These are phyloP conservation scores for Euplexia lucipara DNA, from an alignment of 2,888 invertebrate species.

Conservation along the genomic window DNA sequence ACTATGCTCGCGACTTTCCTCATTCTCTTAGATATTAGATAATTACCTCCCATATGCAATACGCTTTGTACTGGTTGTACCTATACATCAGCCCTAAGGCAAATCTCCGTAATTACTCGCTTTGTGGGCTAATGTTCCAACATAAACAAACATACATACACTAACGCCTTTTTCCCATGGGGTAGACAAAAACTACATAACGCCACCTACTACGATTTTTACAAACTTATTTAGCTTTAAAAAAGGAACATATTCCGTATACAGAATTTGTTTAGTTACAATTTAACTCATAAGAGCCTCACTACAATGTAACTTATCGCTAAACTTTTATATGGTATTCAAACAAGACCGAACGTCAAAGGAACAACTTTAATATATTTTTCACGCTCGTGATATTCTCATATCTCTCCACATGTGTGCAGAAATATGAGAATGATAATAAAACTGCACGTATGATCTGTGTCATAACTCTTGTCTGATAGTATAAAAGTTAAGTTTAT, in stretches of 20 bases:
- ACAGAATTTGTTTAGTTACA: not conserved
- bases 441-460: constrained; percentile 40
- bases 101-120: constrained; percentile 1
- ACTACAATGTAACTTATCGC: constrained; percentile 14
- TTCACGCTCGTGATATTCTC: constrained; percentile 38
- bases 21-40: constrained; percentile 36
- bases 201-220: too few relatives aligned
- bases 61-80: constrained; percentile 31
- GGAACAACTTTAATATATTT: constrained; percentile 44
- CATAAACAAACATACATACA: too few relatives aligned
- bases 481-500: constrained; percentile 28
- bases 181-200: too few relatives aligned
- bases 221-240: too few relatives aligned
- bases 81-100: constrained; percentile 3
- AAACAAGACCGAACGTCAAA: constrained; percentile 15
- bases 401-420: constrained; percentile 36
- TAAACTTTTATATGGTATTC: constrained; percentile 28
- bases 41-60: constrained; percentile 42
- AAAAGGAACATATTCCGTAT: not conserved
- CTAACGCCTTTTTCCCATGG: too few relatives aligned
- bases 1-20: constrained; percentile 39
- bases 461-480: constrained; percentile 32
- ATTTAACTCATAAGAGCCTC: not conserved
- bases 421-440: constrained; percentile 33
- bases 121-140: constrained; percentile 2